A percentile compares a stretch with the other conserved stretches of the same genome.
phyloP scores from a whole-genome alignment of 1,140 invertebrate species.

The Ptiloglossa arizonensis region DNA sequence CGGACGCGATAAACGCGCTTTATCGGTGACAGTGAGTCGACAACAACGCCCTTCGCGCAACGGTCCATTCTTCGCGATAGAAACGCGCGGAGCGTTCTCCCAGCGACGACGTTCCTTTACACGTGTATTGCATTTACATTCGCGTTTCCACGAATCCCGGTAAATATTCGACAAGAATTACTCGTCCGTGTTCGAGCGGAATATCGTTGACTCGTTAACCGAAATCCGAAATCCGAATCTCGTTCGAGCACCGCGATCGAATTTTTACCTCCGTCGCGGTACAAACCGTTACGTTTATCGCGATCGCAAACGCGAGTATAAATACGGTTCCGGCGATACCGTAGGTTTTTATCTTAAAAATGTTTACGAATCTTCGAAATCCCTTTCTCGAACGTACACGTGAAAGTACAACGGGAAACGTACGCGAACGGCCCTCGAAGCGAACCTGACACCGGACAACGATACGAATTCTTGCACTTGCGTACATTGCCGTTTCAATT shows the following conservation, averaged over 20 bases:
- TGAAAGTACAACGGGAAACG: too few relatives aligned
- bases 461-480: too few relatives aligned
- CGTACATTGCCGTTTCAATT: too few relatives aligned
- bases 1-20: slow-evolving; percentile 23
- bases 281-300: too few relatives aligned
- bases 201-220: background rate
- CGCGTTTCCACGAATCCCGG: background rate
- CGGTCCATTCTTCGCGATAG: slow-evolving; percentile 4
- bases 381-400: too few relatives aligned
- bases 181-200: background rate
- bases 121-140: slow-evolving; percentile 1
- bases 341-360: too few relatives aligned
- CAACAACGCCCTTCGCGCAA: background rate
- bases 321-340: too few relatives aligned
- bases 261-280: background rate
- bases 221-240: background rate
- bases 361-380: too few relatives aligned
- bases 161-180: slow-evolving; percentile 13
- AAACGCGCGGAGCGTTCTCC: background rate
- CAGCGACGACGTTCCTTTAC: background rate
- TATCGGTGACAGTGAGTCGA: slow-evolving; percentile 16
- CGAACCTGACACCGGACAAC: too few relatives aligned
- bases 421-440: too few relatives aligned
- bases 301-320: too few relatives aligned
- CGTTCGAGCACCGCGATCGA: background rate